phyloP scores from a whole-genome alignment of 92 coral and sea anemone genomes.

The Scolanthus callimorphus region DNA sequence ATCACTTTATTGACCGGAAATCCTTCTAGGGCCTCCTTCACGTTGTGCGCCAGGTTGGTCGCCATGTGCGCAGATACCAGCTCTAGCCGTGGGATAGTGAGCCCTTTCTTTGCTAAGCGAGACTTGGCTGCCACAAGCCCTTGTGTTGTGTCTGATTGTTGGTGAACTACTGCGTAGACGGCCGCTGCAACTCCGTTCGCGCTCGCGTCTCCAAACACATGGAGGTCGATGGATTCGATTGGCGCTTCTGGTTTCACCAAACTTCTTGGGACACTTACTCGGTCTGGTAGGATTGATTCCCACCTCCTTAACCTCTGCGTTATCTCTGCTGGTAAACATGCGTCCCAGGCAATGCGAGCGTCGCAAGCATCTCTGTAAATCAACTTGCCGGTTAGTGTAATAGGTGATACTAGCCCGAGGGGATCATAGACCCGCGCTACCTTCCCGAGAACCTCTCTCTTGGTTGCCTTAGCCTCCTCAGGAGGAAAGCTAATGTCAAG shows the following conservation, averaged over 20 bases:
- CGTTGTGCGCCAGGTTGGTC: conserved; percentile 41
- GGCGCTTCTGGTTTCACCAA: background rate
- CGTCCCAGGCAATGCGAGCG: background rate
- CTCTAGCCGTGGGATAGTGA: conserved; percentile 54
- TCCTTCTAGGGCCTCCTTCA: conserved; percentile 48
- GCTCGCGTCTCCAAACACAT: conserved; percentile 9
- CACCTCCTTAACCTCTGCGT: background rate
- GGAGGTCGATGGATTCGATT: conserved; percentile 14
- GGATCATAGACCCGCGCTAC: conserved; percentile 46
- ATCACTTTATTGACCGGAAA: conserved; percentile 18
- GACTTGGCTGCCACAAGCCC: conserved; percentile 44
- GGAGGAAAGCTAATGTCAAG: conserved; percentile 24
- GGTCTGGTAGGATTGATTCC: background rate
- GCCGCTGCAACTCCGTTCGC: conserved; percentile 39
- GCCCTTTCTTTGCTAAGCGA: conserved; percentile 53
- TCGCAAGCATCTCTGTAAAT: background rate
- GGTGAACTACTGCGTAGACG: conserved; percentile 41
- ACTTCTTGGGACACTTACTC: background rate
- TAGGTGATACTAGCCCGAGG: conserved; percentile 16
- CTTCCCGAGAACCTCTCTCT: conserved; percentile 32
- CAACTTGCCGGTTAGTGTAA: background rate
- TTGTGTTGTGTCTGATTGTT: conserved; percentile 15
- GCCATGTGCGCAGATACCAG: conserved; percentile 66
- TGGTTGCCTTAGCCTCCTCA: conserved; percentile 19
- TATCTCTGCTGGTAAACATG: background rate